Percentiles rank a stretch among this genome's conserved stretches.
Evolutionary conservation across 2,113 vertebrate species (phyloP).

Genomic region (Eubucco bourcierii): DNA sequence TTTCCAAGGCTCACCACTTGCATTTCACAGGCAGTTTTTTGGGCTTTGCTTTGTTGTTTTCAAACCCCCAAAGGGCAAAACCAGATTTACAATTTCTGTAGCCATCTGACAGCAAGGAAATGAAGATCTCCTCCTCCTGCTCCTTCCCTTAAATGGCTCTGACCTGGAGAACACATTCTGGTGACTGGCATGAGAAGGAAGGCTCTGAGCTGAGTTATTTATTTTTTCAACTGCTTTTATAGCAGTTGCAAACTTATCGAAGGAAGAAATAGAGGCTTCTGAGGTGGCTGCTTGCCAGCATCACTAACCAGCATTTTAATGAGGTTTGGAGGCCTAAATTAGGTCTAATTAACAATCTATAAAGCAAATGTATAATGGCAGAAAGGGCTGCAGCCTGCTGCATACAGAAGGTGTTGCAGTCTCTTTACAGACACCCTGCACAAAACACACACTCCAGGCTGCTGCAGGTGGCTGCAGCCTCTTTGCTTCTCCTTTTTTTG

Average conservation of each 20-base stretch:
- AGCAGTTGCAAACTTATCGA: constrained; percentile 61
- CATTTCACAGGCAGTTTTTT: neutral
- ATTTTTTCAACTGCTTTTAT: constrained; percentile 37
- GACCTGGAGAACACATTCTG: constrained; percentile 33
- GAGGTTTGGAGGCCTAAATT: constrained; percentile 71
- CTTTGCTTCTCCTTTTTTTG: neutral
- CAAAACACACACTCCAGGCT: constrained; percentile 31
- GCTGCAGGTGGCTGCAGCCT: neutral
- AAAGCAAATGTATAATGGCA: constrained; percentile 62
- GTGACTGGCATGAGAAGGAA: constrained; percentile 41
- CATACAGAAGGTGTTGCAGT: neutral
- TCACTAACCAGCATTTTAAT: constrained; percentile 73
- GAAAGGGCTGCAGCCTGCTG: constrained; percentile 16
- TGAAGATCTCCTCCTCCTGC: neutral
- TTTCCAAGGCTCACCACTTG: neutral
- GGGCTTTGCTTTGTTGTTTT: neutral
- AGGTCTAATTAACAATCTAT: constrained; percentile 71
- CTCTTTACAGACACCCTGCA: constrained; percentile 53
- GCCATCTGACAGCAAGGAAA: neutral
- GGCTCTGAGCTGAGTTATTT: neutral
- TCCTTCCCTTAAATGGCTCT: constrained; percentile 40
- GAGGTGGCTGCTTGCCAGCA: constrained; percentile 63
- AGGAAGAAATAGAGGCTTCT: constrained; percentile 48
- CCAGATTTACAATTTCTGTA: neutral
- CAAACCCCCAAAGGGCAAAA: neutral